A percentile compares a stretch with the other conserved stretches of the same genome.
phyloP scores from a whole-genome alignment of 2,113 vertebrate species.

The Natator depressus region DNA sequence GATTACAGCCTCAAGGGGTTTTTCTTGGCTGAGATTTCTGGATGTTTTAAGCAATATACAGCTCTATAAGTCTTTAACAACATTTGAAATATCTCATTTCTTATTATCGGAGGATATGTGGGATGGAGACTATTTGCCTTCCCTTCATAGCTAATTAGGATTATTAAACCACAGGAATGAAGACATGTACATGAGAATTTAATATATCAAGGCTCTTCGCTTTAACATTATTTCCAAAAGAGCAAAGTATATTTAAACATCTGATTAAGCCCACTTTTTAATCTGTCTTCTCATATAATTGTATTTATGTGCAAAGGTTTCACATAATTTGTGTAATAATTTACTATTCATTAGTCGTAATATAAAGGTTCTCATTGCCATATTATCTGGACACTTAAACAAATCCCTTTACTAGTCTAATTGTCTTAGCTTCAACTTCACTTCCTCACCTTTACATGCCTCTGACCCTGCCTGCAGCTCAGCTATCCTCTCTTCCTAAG shows the following conservation, averaged over 20 bases:
- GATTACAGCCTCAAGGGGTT: conserved; percentile 63
- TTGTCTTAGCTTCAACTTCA: not conserved
- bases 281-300: not conserved
- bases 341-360: not conserved
- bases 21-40: conserved; percentile 42
- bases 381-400: not conserved
- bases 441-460: not conserved
- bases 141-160: conserved; percentile 41
- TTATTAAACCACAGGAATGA: conserved; percentile 52
- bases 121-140: conserved; percentile 66
- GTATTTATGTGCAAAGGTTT: conserved; percentile 23
- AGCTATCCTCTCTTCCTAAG: not conserved
- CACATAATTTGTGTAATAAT: not conserved
- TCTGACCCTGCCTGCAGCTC: not conserved
- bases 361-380: not conserved
- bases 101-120: conserved; percentile 41
- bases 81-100: conserved; percentile 53
- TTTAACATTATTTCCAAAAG: not conserved
- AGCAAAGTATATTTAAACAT: conserved; percentile 15
- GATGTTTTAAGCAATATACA: conserved; percentile 49
- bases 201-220: conserved; percentile 17
- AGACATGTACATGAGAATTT: not conserved
- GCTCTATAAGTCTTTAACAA: conserved; percentile 48
- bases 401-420: not conserved
- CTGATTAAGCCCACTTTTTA: not conserved